Percentiles rank a stretch among this genome's conserved stretches.
Evolutionary conservation across 2,888 invertebrate genomes (phyloP).

Genomic region (Ochlodes sylvanus): DNA sequence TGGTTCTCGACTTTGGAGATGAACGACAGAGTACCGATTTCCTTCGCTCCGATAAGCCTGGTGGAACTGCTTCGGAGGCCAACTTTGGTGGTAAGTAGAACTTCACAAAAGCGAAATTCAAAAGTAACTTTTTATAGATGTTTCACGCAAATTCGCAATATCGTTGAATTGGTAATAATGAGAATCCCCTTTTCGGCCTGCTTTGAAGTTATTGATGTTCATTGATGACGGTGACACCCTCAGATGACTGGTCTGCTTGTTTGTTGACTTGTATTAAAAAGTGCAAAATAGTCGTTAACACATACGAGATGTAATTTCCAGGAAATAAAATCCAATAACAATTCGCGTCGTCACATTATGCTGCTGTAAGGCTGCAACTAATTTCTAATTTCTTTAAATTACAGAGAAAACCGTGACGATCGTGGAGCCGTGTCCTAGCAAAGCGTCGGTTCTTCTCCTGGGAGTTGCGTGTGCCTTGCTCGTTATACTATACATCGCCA

Average conservation of each 20-base stretch:
- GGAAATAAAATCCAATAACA: background rate
- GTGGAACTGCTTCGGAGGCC: slow-evolving; percentile 83
- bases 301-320: background rate
- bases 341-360: background rate
- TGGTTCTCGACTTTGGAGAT: slow-evolving; percentile 96
- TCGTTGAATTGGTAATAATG: too few relatives aligned
- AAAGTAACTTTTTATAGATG: background rate
- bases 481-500: slow-evolving; percentile 95
- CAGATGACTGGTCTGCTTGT: too few relatives aligned
- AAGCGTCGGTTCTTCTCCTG: slow-evolving; percentile 94
- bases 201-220: background rate
- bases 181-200: too few relatives aligned
- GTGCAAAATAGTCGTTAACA: too few relatives aligned
- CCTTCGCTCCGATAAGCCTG: slow-evolving; percentile 90
- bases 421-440: slow-evolving; percentile 96
- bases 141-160: too few relatives aligned
- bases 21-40: slow-evolving; percentile 92
- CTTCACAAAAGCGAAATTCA: too few relatives aligned
- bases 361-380: background rate
- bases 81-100: slow-evolving; percentile 88
- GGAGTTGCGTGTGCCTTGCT: slow-evolving; percentile 96
- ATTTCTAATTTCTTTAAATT: slow-evolving; percentile 53
- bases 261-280: too few relatives aligned
- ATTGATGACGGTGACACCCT: background rate
- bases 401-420: slow-evolving; percentile 95